Evolutionary conservation across 2,797 vertebrate species (phyloP), one percentile per base, ranked within the genome.

Genomic region (Poeciliopsis turneri): DNA sequence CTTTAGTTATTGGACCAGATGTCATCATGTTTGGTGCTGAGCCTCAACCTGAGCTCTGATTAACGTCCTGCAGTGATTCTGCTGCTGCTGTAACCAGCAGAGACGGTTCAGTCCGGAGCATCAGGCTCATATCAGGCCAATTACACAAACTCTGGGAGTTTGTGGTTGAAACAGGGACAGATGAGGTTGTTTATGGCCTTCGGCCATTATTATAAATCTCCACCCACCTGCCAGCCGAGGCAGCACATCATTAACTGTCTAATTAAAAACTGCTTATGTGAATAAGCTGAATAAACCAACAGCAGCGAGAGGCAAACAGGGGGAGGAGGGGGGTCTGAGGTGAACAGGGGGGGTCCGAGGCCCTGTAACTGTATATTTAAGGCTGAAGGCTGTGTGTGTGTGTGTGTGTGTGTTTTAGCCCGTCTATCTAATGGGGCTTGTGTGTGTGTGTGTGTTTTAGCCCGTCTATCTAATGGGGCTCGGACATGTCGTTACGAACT

Each of bases 331-430:
- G 46, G 82, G 41, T 79, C 2, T 43, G 39, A 80, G 83, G 36
- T 2, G 64, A 51, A 16, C 0, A 0, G 2, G 47, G 12, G 12
- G 43, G 12, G 30, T 36, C 64, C 1, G 45, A 46, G 64, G 74
- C 18, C 4, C 33, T 78, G 78, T 92, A 92, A 90, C 90, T 91
- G 91, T 92, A 92, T 91, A 90, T 80, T 64, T 77, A 46, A 73
- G 70, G 39, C 28, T 0, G 20, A 53, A 25, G 23, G 43, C 46
- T 53, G 53, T 57, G 25, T 28, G 25, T 57, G 53, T 55, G 20
- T 53, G 51, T 9, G 6, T 8, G 51, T 53, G 51, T 53, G 51
- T 53, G 46, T 2, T 30, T 30, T 30, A 30, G 30, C 30, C 30
- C 30, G 1, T 30, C 30, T 30, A 30, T 30, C 30, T 30, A 30